Percentiles rank a stretch among this genome's conserved stretches.
Conservation (phyloP, 2,888 invertebrate species). For the Eugnorisma glareosa region DNA sequence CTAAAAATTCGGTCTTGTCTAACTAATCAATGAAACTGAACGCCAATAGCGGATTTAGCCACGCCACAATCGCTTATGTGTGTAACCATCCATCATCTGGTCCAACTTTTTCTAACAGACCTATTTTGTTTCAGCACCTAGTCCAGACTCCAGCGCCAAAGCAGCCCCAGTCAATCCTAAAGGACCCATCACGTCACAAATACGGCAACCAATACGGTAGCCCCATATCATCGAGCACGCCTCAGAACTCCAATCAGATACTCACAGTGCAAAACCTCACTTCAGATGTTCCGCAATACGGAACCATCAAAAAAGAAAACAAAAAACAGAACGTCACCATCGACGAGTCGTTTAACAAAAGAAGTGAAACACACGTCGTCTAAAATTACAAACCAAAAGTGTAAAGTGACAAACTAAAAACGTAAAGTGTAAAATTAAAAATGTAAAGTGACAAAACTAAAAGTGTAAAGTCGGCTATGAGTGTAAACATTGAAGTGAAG, state of each 20-base stretch:
- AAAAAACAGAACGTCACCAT: slow-evolving; percentile 89
- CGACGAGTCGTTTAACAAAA: slow-evolving; percentile 86
- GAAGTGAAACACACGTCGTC: slow-evolving; percentile 87
- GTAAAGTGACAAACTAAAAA: slow-evolving; percentile 43
- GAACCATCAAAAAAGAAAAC: slow-evolving; percentile 88
- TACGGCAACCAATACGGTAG: slow-evolving; percentile 90
- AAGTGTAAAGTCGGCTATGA: slow-evolving; percentile 59
- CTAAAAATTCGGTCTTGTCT: neutral
- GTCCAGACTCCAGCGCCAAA: slow-evolving; percentile 85
- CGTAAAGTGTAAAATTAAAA: slow-evolving; percentile 34
- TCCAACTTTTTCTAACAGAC: slow-evolving; percentile 1
- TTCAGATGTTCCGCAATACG: slow-evolving; percentile 88
- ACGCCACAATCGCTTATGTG: neutral
- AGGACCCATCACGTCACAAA: slow-evolving; percentile 91
- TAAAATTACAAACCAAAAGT: slow-evolving; percentile 68
- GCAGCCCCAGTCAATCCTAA: slow-evolving; percentile 92
- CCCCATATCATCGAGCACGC: slow-evolving; percentile 85
- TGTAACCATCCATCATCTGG: neutral
- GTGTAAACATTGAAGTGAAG: slow-evolving; percentile 60
- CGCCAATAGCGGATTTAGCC: neutral
- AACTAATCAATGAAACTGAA: neutral
- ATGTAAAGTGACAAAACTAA: slow-evolving; percentile 28
- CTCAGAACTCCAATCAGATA: slow-evolving; percentile 89
- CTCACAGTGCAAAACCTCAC: slow-evolving; percentile 91
- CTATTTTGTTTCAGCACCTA: slow-evolving; percentile 83